Evolutionary conservation across 2,797 vertebrate genomes (phyloP), one percentile per base, ranked within the genome.

Genomic region (Rhinatrema bivittatum): DNA sequence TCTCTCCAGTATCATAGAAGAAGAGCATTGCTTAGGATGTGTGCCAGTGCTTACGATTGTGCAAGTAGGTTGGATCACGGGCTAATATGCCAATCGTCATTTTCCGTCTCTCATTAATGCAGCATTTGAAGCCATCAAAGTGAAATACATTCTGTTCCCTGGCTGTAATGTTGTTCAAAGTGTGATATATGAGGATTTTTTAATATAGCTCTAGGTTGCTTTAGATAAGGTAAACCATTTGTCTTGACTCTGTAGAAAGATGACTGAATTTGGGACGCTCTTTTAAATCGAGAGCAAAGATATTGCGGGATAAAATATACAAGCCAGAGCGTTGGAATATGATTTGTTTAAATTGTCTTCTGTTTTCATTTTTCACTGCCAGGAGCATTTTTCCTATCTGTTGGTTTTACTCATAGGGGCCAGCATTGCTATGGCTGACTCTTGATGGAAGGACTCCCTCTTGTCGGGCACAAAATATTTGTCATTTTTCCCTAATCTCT

Each of bases 381-480:
- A n/a, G n/a, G n/a, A n/a, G n/a, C n/a, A n/a, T n/a, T n/a, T n/a
- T n/a, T n/a, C n/a, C n/a, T n/a, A n/a, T n/a, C n/a, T n/a, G n/a
- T n/a, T n/a, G n/a, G n/a, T n/a, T n/a, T n/a, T n/a, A n/a, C n/a
- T n/a, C n/a, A n/a, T 56, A 64, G 56, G 56, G 56, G 16, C 52
- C 73, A 68, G 67, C 64, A 74, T 84, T 79, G 78, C 81, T 78
- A 74, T 70, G 71, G 62, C 74, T 72, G 76, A 77, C 66, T 39
- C 68, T 78, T 81, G 76, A 82, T 79, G 79, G 69, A 73, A 79
- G 61, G 60, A 49, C 64, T 41, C 77, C 78, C 72, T 53, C n/a
- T n/a, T n/a, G n/a, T n/a, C n/a, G n/a, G n/a, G n/a, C n/a, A n/a
- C n/a, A n/a, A n/a, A n/a, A n/a, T n/a, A n/a, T n/a, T n/a, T n/a